These are phyloP conservation scores for Neuroscelio doddi DNA, from an alignment of 2,888 invertebrate species.

Conservation along the genomic window DNA sequence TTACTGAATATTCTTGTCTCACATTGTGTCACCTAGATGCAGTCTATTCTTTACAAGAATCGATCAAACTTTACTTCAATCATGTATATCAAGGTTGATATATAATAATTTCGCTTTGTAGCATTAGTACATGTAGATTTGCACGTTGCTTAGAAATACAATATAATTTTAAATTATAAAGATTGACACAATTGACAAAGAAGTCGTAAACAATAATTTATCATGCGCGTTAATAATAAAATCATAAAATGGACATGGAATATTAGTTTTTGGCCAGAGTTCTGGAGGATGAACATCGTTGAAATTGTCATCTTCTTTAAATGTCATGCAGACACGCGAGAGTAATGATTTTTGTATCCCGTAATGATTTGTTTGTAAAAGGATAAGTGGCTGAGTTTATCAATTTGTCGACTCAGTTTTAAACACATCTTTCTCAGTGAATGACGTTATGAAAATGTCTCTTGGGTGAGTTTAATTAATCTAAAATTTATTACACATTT, in stretches of 20 bases:
- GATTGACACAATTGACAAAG: background rate
- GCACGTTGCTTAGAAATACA: no score
- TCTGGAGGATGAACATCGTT: slow-evolving; percentile 1
- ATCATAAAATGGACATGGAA: background rate
- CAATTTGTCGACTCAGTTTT: slow-evolving; percentile 10
- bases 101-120: no score
- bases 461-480: slow-evolving; percentile 10
- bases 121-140: no score
- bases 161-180: no score
- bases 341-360: background rate
- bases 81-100: no score
- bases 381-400: background rate
- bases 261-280: slow-evolving; percentile 2
- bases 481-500: background rate
- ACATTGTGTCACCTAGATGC: no score
- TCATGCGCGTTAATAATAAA: background rate
- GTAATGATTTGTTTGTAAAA: background rate
- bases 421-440: slow-evolving; percentile 5
- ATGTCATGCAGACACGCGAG: slow-evolving; percentile 3
- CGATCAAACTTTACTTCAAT: no score
- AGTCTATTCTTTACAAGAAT: no score
- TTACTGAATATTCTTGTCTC: no score
- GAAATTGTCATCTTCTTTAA: slow-evolving; percentile 1
- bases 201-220: background rate
- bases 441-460: slow-evolving; percentile 10